phyloP scores from a whole-genome alignment of 2,888 invertebrate genomes.

The Autographa gamma region DNA sequence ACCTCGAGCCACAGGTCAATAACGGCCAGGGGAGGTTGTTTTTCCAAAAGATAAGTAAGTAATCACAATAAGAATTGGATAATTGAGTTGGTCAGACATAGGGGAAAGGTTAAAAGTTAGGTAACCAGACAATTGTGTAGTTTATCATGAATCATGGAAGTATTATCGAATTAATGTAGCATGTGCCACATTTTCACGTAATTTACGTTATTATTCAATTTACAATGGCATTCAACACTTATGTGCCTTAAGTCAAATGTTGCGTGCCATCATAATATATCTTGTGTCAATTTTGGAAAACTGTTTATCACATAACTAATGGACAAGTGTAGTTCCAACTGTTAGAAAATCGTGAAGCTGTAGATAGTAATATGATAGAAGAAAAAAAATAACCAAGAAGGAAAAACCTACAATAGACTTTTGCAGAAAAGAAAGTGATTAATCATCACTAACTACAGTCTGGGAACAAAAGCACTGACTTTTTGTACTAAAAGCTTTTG shows the following conservation, averaged over 20 bases:
- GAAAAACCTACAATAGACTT: neutral
- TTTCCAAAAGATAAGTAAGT: conserved; percentile 92
- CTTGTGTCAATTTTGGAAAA: no score
- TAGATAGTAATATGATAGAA: neutral
- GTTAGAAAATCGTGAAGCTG: no score
- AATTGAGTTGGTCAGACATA: neutral
- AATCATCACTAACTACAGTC: neutral
- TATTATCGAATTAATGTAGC: neutral
- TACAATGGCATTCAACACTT: no score
- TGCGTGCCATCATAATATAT: no score
- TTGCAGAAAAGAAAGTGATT: neutral
- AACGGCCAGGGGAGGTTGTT: conserved; percentile 90
- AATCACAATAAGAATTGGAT: neutral
- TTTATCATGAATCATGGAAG: neutral
- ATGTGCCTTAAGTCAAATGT: no score
- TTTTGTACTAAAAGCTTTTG: neutral
- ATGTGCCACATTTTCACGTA: no score
- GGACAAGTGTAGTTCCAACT: neutral
- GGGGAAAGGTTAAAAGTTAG: neutral
- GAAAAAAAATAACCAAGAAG: neutral
- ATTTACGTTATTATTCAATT: no score
- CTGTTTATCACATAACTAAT: neutral
- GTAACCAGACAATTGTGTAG: neutral
- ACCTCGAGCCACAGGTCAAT: conserved; percentile 89
- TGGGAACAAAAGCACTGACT: neutral